Conservation (phyloP, 2,888 invertebrate species). For the Hypsopygia costalis region DNA sequence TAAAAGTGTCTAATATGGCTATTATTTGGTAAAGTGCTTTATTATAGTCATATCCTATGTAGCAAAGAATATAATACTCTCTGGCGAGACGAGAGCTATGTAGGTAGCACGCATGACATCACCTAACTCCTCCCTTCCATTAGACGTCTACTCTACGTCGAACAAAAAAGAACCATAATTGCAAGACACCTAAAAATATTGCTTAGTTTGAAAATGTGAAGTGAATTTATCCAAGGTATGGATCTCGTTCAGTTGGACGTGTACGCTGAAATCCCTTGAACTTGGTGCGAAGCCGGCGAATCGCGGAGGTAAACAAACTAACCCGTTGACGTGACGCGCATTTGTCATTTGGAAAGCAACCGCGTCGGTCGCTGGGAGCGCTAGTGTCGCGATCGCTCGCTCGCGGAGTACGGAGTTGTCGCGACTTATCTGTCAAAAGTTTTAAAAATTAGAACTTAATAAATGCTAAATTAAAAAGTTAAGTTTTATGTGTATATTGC, state of each 20-base stretch:
- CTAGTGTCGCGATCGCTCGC: constrained; percentile 25
- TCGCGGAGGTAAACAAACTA: constrained; percentile 63
- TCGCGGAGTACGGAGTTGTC: constrained; percentile 44
- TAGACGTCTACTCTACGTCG: not conserved
- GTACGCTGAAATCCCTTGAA: constrained; percentile 58
- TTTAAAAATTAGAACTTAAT: constrained; percentile 21
- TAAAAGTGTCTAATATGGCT: too few species aligned
- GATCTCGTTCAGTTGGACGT: not conserved
- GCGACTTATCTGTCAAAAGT: constrained; percentile 43
- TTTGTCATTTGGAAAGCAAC: constrained; percentile 71
- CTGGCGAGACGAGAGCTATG: too few species aligned
- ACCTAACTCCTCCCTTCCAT: constrained; percentile 7
- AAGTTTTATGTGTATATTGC: constrained; percentile 22
- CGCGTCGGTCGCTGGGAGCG: constrained; percentile 43
- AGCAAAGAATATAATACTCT: too few species aligned
- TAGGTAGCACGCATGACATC: constrained; percentile 6
- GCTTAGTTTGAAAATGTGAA: not conserved
- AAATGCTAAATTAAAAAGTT: constrained; percentile 20
- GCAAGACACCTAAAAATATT: constrained; percentile 1
- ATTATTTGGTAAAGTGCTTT: too few species aligned
- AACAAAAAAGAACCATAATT: constrained; percentile 2
- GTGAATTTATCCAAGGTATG: too few species aligned
- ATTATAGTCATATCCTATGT: too few species aligned
- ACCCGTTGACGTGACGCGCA: constrained; percentile 57
- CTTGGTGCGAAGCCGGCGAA: constrained; percentile 46